Conservation (phyloP, 1,140 invertebrate species). For the Plectus sambesii region DNA sequence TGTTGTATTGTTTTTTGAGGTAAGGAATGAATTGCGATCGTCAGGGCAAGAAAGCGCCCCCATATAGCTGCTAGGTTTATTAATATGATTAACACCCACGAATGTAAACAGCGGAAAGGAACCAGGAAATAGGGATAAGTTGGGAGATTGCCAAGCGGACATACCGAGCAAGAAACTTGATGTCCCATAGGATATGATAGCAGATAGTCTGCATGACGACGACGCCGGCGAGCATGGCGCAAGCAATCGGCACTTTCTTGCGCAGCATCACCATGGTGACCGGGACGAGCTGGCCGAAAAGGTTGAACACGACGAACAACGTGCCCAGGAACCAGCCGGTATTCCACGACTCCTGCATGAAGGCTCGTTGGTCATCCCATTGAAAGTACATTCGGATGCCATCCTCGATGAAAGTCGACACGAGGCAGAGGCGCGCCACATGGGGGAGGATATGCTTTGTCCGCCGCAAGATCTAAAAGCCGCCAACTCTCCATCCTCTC, state of each 20-base stretch:
- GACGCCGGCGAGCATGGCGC: constrained; percentile 84
- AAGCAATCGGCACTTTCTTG: constrained; percentile 83
- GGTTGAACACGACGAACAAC: constrained; percentile 81
- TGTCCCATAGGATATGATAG: constrained; percentile 80
- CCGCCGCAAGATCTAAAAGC: constrained; percentile 32
- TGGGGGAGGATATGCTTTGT: constrained; percentile 82
- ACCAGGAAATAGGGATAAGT: constrained; percentile 2
- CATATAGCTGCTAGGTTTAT: too few relatives aligned
- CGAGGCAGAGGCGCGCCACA: constrained; percentile 85
- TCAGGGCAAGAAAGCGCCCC: too few relatives aligned
- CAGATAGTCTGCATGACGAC: constrained; percentile 70
- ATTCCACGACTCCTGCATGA: constrained; percentile 93
- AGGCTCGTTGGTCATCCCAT: constrained; percentile 93
- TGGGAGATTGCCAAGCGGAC: constrained; percentile 10
- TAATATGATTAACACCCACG: not conserved
- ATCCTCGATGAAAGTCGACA: constrained; percentile 98
- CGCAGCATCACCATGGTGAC: constrained; percentile 75
- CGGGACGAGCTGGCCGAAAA: constrained; percentile 76
- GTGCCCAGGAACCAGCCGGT: constrained; percentile 84
- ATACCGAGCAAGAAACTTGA: constrained; percentile 71
- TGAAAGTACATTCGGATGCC: constrained; percentile 98
- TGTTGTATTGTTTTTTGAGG: not conserved
- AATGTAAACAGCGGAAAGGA: constrained; percentile 10
- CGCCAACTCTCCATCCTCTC: not conserved
- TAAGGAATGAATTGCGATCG: not conserved